Evolutionary conservation across 2,113 vertebrate genomes (phyloP).

Genomic region (Columbina picui): DNA sequence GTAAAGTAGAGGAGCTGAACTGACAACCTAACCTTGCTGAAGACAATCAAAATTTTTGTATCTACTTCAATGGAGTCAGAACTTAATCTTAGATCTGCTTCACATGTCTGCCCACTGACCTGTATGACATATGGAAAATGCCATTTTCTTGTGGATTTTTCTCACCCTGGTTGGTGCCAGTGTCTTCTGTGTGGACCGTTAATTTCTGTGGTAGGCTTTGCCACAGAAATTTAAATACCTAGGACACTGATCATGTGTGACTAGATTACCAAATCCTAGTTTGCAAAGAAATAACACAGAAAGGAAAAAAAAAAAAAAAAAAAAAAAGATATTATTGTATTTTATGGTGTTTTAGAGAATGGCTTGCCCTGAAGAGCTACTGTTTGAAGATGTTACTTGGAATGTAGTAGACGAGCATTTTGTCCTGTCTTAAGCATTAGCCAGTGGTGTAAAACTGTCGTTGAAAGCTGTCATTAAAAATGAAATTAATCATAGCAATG

Average conservation of each 20-base stretch:
- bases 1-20: background rate
- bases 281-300: background rate
- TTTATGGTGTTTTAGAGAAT: background rate
- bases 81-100: background rate
- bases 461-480: background rate
- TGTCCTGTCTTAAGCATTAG: background rate
- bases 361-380: background rate
- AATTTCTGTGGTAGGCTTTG: background rate
- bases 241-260: background rate
- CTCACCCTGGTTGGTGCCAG: background rate
- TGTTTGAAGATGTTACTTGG: background rate
- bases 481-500: background rate
- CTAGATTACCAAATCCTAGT: background rate
- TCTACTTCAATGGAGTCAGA: background rate
- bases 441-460: background rate
- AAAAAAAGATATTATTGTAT: background rate
- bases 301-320: too few species aligned
- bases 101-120: background rate
- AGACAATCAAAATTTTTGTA: background rate
- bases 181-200: background rate
- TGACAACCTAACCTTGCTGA: background rate
- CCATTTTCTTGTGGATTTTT: background rate
- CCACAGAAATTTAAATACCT: background rate
- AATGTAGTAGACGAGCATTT: rapidly evolving
- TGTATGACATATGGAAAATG: background rate